Evolutionary conservation across 2,113 vertebrate species (phyloP), one percentile per base, ranked within the genome.

Genomic region (Progne subis): DNA sequence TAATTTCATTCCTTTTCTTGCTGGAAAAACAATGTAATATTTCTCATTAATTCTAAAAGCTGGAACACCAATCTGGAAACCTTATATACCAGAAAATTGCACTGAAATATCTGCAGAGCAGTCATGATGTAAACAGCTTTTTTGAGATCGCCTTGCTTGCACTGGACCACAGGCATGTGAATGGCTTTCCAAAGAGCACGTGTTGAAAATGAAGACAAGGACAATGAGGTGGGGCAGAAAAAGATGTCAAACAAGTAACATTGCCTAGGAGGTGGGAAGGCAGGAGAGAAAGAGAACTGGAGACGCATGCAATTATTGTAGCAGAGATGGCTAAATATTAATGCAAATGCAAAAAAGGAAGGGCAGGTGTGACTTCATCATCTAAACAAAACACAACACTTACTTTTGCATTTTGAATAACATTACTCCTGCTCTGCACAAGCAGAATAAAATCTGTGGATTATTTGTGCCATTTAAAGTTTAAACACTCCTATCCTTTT

Each of bases 181-280:
- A 16, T 6, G n/a, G 44, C 39, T 43, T 63, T 81, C 12, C 34
- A 82, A 29, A 44, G 82, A 69, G 19, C 49, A 69, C 7, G 53
- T 14, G 5, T 25, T 61, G 21, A 69, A 76, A 83, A 83, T 4
- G 5, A 88, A 70, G 41, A 61, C 53, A 65, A n/a, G 8, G 53
- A 46, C 32, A 72, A 67, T 1, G 0, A 5, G 4, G 2, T 1
- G 3, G 10, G 3, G 26, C 0, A 47, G 13, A 64, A 60, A 6
- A 25, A 59, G 43, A 59, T 16, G 21, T 47, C 44, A 65, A 41
- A 14, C 8, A 88, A 76, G 2, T 18, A 72, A 52, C 15, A 43
- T 2, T 34, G 44, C 12, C 20, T 78, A 56, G 59, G 56, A 76
- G 25, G 28, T 18, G 8, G 32, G 37, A 15, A 57, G 26, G 14